Conservation (phyloP, 2,113 vertebrate species). For the Larimichthys polyactis region DNA sequence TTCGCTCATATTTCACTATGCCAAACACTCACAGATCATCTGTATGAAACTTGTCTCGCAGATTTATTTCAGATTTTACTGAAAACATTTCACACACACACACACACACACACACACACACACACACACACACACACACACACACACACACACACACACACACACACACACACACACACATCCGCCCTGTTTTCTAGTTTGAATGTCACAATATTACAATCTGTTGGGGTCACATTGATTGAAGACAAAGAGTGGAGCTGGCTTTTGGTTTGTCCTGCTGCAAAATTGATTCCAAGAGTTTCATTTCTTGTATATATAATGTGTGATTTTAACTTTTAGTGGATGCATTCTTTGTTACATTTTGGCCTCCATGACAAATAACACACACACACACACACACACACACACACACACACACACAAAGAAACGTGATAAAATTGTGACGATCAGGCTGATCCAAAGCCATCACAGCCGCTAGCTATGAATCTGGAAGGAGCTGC, state of each 20-base stretch:
- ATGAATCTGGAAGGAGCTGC: constrained; percentile 19
- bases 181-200: too few species aligned
- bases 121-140: too few species aligned
- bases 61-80: not conserved
- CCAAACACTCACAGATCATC: not conserved
- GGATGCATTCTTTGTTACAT: constrained; percentile 9
- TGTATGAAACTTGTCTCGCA: not conserved
- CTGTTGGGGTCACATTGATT: not conserved
- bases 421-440: not conserved
- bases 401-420: too few species aligned
- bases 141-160: too few species aligned
- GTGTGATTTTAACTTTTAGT: constrained; percentile 42
- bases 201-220: not conserved
- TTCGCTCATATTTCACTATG: not conserved
- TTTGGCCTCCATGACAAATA: constrained; percentile 17
- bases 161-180: too few species aligned
- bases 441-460: constrained; percentile 8
- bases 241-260: not conserved
- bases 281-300: constrained; percentile 22
- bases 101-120: too few species aligned
- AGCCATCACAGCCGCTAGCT: constrained; percentile 11
- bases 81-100: not conserved
- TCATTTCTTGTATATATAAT: constrained; percentile 32
- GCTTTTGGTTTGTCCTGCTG: constrained; percentile 16
- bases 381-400: not conserved